Evolutionary conservation across 2,113 vertebrate species (phyloP).

Genomic region (Podilymbus podiceps): DNA sequence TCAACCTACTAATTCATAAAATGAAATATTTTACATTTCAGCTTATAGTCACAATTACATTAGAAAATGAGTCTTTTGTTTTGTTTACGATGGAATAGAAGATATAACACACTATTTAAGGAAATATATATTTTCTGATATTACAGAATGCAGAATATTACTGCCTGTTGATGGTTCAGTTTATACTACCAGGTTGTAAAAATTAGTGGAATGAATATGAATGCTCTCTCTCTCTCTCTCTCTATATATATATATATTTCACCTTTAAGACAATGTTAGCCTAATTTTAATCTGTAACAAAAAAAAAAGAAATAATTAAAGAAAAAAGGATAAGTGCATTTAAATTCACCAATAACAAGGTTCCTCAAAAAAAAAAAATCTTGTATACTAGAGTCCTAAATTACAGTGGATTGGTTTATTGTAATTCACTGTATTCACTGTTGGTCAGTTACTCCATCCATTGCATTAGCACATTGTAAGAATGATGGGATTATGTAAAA

Average conservation of each 20-base stretch:
- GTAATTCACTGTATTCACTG: no score
- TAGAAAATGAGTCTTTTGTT: not conserved
- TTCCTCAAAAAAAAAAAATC: not conserved
- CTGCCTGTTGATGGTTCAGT: not conserved
- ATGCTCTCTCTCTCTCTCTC: no score
- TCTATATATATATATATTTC: not conserved
- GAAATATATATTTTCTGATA: not conserved
- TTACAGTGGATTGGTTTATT: not conserved
- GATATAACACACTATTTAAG: not conserved
- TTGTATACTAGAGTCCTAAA: not conserved
- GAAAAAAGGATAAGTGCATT: not conserved
- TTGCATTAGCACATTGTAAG: not conserved
- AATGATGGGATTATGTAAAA: constrained; percentile 39
- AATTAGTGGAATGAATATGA: not conserved
- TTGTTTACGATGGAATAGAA: not conserved
- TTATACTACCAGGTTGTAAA: not conserved
- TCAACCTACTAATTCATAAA: not conserved
- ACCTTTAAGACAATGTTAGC: not conserved
- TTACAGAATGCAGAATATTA: not conserved
- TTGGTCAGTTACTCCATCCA: not conserved
- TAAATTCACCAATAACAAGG: not conserved
- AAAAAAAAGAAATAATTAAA: not conserved
- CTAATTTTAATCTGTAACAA: not conserved
- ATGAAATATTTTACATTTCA: not conserved
- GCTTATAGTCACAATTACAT: not conserved